These are phyloP conservation scores for Chondrosia reniformis DNA, from an alignment of 37 sponge, comb jelly and placozoan species.

Conservation along the genomic window DNA sequence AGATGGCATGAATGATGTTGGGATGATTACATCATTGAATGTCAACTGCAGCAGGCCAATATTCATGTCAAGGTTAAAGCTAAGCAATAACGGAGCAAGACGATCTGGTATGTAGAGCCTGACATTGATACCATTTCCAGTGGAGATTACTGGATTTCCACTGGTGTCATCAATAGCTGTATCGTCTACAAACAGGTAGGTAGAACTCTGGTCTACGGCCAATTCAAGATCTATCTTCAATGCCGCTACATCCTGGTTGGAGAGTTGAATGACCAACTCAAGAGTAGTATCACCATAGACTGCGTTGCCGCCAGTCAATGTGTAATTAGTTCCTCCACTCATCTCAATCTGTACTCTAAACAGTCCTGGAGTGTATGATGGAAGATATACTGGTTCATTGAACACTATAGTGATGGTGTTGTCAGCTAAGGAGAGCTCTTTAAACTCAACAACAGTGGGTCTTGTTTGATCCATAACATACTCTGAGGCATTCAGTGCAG, in stretches of 20 bases:
- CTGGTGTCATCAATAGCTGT: constrained; percentile 67
- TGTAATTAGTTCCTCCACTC: constrained; percentile 23
- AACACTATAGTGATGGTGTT: constrained; percentile 62
- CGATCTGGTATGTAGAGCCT: constrained; percentile 35
- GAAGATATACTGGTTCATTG: constrained; percentile 62
- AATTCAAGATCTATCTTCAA: constrained; percentile 58
- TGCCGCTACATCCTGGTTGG: constrained; percentile 51
- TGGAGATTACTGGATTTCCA: constrained; percentile 68
- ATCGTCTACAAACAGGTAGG: constrained; percentile 50
- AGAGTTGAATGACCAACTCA: constrained; percentile 24
- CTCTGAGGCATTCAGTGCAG: constrained; percentile 40
- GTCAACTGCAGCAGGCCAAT: constrained; percentile 61
- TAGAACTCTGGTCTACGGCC: constrained; percentile 21
- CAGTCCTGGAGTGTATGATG: constrained; percentile 26
- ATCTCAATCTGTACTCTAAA: constrained; percentile 47
- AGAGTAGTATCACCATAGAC: constrained; percentile 21
- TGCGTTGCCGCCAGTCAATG: constrained; percentile 64
- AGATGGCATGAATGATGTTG: constrained; percentile 49
- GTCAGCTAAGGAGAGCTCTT: constrained; percentile 48
- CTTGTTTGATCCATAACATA: constrained; percentile 45
- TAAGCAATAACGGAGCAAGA: constrained; percentile 47
- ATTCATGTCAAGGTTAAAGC: constrained; percentile 82
- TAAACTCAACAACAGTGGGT: constrained; percentile 57
- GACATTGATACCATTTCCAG: constrained; percentile 28
- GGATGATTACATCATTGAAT: constrained; percentile 82